phyloP scores from a whole-genome alignment of 2,888 invertebrate species.

The Calameuta idolon region DNA sequence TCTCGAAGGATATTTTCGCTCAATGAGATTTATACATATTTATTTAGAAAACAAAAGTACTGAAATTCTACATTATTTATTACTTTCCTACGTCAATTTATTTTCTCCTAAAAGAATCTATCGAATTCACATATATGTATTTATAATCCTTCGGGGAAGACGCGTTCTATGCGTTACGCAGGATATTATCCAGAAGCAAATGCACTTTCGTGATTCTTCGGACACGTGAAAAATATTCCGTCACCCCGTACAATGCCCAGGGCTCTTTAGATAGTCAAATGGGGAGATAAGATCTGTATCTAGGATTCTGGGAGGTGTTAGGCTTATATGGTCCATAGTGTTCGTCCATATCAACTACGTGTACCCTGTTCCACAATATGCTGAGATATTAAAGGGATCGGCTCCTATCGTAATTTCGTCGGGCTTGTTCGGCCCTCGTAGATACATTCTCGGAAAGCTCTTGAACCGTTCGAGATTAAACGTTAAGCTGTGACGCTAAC shows the following conservation, averaged over 20 bases:
- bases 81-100: neutral
- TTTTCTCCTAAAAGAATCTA: neutral
- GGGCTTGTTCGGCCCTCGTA: neutral
- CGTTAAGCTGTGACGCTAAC: neutral
- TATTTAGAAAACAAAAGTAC: neutral
- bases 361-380: neutral
- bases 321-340: neutral
- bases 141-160: neutral
- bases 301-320: neutral
- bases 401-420: neutral
- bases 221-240: neutral
- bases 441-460: neutral
- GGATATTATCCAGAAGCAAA: neutral
- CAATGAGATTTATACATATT: neutral
- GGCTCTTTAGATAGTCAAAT: neutral
- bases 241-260: neutral
- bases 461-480: neutral
- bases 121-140: no score
- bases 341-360: neutral
- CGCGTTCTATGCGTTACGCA: neutral
- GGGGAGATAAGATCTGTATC: neutral
- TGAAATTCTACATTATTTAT: neutral
- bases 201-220: neutral
- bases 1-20: neutral
- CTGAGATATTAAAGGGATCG: neutral